These are phyloP conservation scores for Antechinus stuartii DNA, from an alignment of 2,113 vertebrate genomes.

Conservation along the genomic window DNA sequence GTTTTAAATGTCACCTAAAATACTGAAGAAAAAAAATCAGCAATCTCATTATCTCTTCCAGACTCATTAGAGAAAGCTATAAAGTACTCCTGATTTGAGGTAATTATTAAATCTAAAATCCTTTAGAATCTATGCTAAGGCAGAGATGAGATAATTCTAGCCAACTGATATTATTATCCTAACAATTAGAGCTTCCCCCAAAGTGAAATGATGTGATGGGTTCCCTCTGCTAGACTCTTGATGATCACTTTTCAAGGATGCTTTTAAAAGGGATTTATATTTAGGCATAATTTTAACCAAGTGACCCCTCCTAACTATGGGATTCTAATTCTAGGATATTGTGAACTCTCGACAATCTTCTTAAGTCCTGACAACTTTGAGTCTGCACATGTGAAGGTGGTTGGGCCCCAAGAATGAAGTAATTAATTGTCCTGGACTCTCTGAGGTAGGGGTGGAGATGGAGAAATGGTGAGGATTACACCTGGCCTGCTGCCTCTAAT, in stretches of 20 bases:
- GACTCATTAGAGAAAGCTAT: neutral
- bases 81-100: neutral
- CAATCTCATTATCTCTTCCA: neutral
- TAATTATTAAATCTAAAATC: neutral
- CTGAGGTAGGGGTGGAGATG: neutral
- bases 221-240: neutral
- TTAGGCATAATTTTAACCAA: neutral
- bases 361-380: neutral
- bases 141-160: neutral
- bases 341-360: neutral
- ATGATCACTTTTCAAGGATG: neutral
- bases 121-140: neutral
- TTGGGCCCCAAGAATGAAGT: neutral
- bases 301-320: neutral
- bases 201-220: neutral
- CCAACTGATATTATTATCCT: neutral
- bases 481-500: neutral
- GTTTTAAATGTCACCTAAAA: no score
- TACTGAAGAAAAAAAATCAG: no score
- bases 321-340: neutral
- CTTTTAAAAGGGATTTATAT: neutral
- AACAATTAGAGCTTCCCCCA: neutral
- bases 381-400: neutral
- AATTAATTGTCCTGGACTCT: neutral
- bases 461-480: neutral